Conservation (phyloP, 2,797 vertebrate genomes). For the Sylvia borin region DNA sequence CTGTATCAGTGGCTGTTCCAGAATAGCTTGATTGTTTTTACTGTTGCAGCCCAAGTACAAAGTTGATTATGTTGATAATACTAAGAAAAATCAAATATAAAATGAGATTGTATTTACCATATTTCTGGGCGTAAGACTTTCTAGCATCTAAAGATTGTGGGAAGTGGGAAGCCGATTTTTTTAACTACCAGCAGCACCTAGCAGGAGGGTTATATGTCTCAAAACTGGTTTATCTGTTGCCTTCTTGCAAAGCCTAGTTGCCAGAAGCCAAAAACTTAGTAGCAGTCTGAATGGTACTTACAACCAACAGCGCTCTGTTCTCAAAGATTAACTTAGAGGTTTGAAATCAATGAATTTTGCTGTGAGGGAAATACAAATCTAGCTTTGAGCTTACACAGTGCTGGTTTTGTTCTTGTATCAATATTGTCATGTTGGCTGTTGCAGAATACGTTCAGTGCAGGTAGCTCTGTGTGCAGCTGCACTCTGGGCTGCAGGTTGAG, state of each 20-base stretch:
- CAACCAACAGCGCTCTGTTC: not conserved
- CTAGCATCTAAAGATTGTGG: not conserved
- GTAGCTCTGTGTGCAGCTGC: not conserved
- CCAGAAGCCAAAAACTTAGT: not conserved
- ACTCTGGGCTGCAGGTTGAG: not conserved
- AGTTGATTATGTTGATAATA: not conserved
- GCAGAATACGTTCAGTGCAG: rapidly evolving
- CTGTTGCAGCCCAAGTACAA: not conserved
- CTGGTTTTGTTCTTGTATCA: not conserved
- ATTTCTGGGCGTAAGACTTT: not conserved
- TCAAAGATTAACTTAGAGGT: not conserved
- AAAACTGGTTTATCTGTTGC: not conserved
- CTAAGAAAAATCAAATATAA: not conserved
- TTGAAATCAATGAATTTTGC: not conserved
- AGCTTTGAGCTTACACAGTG: not conserved
- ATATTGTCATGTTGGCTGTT: not conserved
- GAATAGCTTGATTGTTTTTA: not conserved
- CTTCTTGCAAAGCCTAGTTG: not conserved
- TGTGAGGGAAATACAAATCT: not conserved
- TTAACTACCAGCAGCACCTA: not conserved
- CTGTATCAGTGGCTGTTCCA: not conserved
- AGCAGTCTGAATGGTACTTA: not conserved
- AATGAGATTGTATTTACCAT: not conserved
- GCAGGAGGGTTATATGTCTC: not conserved
- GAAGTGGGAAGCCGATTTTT: not conserved